A percentile compares a stretch with the other conserved stretches of the same genome.
Conservation (phyloP, 2,113 vertebrate species). For the Hoplias malabaricus region DNA sequence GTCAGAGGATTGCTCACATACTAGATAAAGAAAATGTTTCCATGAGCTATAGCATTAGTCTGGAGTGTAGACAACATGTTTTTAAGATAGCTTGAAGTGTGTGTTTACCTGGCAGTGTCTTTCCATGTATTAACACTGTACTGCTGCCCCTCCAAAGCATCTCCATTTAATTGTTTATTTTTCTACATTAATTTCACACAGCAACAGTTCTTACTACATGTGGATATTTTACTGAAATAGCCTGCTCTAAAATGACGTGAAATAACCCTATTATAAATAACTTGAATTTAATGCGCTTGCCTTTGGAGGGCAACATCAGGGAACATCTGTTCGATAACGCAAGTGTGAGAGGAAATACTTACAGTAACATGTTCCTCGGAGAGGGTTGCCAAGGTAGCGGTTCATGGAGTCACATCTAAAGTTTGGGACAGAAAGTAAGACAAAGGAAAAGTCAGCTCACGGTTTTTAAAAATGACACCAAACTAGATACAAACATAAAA, state of each 20-base stretch:
- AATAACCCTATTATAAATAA: too few relatives aligned
- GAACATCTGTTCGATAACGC: slow-evolving; percentile 30
- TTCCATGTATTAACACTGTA: background rate
- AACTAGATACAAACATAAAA: too few relatives aligned
- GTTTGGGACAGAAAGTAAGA: slow-evolving; percentile 56
- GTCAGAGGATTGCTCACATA: background rate
- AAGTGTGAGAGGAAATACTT: slow-evolving; percentile 70
- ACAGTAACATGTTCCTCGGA: slow-evolving; percentile 94
- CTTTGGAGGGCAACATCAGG: too few relatives aligned
- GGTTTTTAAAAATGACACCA: background rate
- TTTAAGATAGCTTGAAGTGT: too few relatives aligned
- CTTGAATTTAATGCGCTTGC: too few relatives aligned
- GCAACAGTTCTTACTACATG: too few relatives aligned
- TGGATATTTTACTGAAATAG: too few relatives aligned
- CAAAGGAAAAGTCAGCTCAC: slow-evolving; percentile 1
- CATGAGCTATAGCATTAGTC: background rate
- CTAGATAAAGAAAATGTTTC: background rate
- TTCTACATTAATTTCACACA: too few relatives aligned
- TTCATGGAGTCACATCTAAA: slow-evolving; percentile 97
- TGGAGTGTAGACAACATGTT: too few relatives aligned
- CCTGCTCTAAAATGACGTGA: too few relatives aligned
- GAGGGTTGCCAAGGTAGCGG: slow-evolving; percentile 92
- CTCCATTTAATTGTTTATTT: too few relatives aligned
- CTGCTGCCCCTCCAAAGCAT: too few relatives aligned
- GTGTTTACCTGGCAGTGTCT: background rate